Evolutionary conservation across 2,888 invertebrate genomes (phyloP).

Genomic region (Noctua janthe): DNA sequence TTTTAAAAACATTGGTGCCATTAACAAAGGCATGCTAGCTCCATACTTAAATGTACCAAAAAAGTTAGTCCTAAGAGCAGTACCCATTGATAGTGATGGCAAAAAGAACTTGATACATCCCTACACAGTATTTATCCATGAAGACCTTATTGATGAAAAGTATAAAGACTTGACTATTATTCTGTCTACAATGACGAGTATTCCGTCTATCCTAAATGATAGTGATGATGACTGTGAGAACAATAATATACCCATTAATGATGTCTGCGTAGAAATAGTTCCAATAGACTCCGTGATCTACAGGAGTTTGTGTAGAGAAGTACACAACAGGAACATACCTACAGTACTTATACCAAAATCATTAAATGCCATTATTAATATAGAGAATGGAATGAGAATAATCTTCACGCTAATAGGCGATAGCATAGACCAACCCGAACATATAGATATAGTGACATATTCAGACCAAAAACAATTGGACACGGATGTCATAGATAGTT

Average conservation of each 20-base stretch:
- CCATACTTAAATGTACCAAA: conserved; percentile 80
- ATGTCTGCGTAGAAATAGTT: conserved; percentile 86
- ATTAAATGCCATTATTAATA: conserved; percentile 88
- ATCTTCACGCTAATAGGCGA: conserved; percentile 85
- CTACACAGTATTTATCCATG: conserved; percentile 86
- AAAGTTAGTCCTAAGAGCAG: conserved; percentile 80
- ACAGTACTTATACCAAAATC: conserved; percentile 89
- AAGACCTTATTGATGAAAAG: conserved; percentile 81
- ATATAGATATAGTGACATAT: conserved; percentile 89
- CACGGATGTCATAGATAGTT: conserved; percentile 82
- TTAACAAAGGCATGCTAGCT: conserved; percentile 80
- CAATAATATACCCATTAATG: conserved; percentile 76
- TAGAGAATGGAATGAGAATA: conserved; percentile 90
- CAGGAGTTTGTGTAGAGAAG: conserved; percentile 83
- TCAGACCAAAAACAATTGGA: conserved; percentile 79
- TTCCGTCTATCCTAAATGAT: conserved; percentile 79
- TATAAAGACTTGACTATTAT: conserved; percentile 79
- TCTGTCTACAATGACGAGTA: conserved; percentile 82
- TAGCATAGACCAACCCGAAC: conserved; percentile 81
- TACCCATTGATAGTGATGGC: conserved; percentile 86
- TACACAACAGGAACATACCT: conserved; percentile 84
- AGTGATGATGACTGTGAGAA: conserved; percentile 72
- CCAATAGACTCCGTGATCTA: conserved; percentile 83
- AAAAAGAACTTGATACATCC: conserved; percentile 86
- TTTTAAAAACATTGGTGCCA: conserved; percentile 83